Evolutionary conservation across 2,888 invertebrate genomes (phyloP).

Genomic region (Acanthococcus lagerstroemiae): DNA sequence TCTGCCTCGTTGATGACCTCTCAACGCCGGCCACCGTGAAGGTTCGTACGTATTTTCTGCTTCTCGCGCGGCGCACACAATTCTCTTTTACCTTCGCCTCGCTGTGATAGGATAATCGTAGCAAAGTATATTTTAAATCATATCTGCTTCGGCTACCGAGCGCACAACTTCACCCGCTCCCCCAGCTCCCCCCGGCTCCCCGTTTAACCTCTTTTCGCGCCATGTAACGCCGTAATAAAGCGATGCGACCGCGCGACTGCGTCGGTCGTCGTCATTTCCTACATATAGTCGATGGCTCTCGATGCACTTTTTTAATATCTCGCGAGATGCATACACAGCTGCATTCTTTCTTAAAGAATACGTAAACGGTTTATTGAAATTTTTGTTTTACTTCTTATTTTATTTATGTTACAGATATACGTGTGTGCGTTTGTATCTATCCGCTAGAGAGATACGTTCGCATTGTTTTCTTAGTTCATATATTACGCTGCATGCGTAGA

Average conservation of each 20-base stretch:
- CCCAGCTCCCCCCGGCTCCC: background rate
- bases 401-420: constrained; percentile 30
- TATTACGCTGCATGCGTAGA: constrained; percentile 24
- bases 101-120: constrained; percentile 24
- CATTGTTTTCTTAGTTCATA: constrained; percentile 30
- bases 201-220: background rate
- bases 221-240: constrained; percentile 12
- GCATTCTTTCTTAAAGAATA: constrained; percentile 31
- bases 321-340: constrained; percentile 22
- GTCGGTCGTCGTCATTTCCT: constrained; percentile 26
- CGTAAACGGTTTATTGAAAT: constrained; percentile 30
- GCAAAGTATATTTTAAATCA: constrained; percentile 28
- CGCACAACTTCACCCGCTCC: constrained; percentile 4
- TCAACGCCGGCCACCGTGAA: constrained; percentile 25
- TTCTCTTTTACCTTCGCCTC: constrained; percentile 25
- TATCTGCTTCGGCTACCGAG: constrained; percentile 29
- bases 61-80: constrained; percentile 3
- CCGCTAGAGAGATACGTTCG: constrained; percentile 12
- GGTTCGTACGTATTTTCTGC: constrained; percentile 12
- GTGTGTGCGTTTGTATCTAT: constrained; percentile 23
- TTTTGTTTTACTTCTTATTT: constrained; percentile 28
- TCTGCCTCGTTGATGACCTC: constrained; percentile 28
- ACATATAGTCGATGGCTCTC: background rate
- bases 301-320: constrained; percentile 8
- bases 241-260: constrained; percentile 1